Conservation (phyloP, 2,797 vertebrate species). For the Steatocranus sp. region DNA sequence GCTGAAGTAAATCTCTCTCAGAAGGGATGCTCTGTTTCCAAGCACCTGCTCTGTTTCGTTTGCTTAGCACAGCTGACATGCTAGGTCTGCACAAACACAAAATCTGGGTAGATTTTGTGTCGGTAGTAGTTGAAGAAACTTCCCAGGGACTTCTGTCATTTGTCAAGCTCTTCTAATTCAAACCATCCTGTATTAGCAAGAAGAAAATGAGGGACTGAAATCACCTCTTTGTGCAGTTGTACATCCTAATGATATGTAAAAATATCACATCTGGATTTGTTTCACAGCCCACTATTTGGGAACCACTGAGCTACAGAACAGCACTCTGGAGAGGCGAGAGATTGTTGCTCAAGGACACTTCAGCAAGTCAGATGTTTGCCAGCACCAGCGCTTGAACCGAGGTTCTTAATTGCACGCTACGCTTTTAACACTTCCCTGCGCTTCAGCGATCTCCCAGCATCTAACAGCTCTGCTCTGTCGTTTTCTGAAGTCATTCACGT, state of each 20-base stretch:
- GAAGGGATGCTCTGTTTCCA: neutral
- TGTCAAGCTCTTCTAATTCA: neutral
- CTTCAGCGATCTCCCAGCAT: neutral
- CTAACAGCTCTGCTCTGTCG: neutral
- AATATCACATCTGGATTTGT: neutral
- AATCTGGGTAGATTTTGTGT: neutral
- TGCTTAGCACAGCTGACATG: neutral
- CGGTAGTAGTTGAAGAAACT: neutral
- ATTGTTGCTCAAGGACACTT: constrained; percentile 40
- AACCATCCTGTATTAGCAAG: neutral
- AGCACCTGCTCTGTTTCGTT: neutral
- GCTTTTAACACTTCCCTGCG: neutral
- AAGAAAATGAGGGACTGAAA: neutral
- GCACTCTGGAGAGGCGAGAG: neutral
- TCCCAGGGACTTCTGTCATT: neutral
- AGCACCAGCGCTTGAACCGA: neutral
- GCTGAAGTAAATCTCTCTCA: neutral
- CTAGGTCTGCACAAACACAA: neutral
- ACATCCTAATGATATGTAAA: neutral
- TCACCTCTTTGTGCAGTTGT: neutral
- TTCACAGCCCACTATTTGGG: neutral
- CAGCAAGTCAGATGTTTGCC: constrained; percentile 11
- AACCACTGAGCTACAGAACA: neutral
- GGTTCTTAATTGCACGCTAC: constrained; percentile 7
- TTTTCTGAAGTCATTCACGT: neutral